Base-by-base conservation (phyloP, 2,113 vertebrate genomes). In the Pterocles burchelli region DNA sequence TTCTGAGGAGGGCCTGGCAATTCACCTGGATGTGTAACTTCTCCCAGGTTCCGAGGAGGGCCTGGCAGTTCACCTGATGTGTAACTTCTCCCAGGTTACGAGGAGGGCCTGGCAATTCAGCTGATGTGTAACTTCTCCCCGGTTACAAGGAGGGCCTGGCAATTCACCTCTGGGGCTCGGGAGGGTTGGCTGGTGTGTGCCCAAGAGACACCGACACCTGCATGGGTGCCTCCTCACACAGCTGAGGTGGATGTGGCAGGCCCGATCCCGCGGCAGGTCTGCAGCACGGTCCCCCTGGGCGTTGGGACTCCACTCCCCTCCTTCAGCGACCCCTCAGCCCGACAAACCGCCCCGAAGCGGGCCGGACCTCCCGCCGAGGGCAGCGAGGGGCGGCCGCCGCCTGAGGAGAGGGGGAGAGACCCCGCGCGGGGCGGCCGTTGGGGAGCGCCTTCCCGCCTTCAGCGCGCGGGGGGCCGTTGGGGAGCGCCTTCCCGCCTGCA, bases 111-210 rank as follows among this genome's bases (percentile, higher is more conserved):
- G 21, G 58, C 49, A 7, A n/a, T n/a, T n/a, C n/a, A n/a, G n/a
- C n/a, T n/a, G n/a, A n/a, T n/a, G n/a, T 28, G 21, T 55, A 31
- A 7, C 51, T 28, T n/a, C 49, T 70, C 15, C 58, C 46, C 16
- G 31, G 28, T 38, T 11, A 5, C 20, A 12, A 2, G 2, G 3
- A 4, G n/a, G 26, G 28, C 21, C n/a, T 26, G 21, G 58, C 49
- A 7, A 0, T 34, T 46, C 2, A 0, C 31, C 8, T 26, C 10
- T 7, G 1, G 34, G 33, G 17, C 57, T 52, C 57, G 2, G 2
- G 24, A 5, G 49, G 5, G 20, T 15, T 5, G 66, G 17, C 65
- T 11, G 58, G 3, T 3, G 3, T 5, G 0, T 5, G 9, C 41
- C 65, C 3, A 3, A n/a, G 61, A 61, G 9, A 9, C 55, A 24